Evolutionary conservation across 2,888 invertebrate genomes (phyloP), one percentile per base, ranked within the genome.

Genomic region (Cataglyphis cursor): DNA sequence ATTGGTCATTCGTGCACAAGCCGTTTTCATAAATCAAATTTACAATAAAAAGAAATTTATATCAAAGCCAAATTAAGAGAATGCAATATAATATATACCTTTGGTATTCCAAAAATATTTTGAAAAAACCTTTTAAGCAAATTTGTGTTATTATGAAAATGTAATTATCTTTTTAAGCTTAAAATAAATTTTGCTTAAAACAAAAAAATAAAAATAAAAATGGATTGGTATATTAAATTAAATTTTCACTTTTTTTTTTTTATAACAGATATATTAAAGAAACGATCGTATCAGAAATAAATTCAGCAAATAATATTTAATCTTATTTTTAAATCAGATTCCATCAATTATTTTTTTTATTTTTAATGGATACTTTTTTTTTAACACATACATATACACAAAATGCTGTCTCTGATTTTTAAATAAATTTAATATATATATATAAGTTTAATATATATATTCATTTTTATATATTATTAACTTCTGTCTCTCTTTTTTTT

Each of bases 121-220:
- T 35, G 0, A 61, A 44, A 75, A 18, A 15, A 18, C 15, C 3
- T 21, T 41, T 24, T 21, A 9, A 57, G 1, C 5, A 18, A 41
- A 9, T 74, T 74, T 44, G 1, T 61, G 18, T 73, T 12, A n/a
- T 2, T 41, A 2, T 62, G 15, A 44, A 12, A 41, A 38, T 21
- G 15, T 15, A 10, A 64, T n/a, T 64, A 0, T 38, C 0, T 74
- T 0, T n/a, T 35, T 3, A 62, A 35, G 8, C 18, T 61, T 61
- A 15, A 74, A 74, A 35, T 74, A 48, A 21, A 62, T 62, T 21
- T 44, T 62, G 62, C 10, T n/a, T n/a, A n/a, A n/a, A 62, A 74
- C 57, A 57, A 15, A 12, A 41, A 0, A 41, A 35, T 0, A 21
- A 31, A 6, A 5, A 1, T 54, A 41, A 41, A 73, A 59, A n/a